Evolutionary conservation across 2,113 vertebrate genomes (phyloP).

Genomic region (Petroica traversi): DNA sequence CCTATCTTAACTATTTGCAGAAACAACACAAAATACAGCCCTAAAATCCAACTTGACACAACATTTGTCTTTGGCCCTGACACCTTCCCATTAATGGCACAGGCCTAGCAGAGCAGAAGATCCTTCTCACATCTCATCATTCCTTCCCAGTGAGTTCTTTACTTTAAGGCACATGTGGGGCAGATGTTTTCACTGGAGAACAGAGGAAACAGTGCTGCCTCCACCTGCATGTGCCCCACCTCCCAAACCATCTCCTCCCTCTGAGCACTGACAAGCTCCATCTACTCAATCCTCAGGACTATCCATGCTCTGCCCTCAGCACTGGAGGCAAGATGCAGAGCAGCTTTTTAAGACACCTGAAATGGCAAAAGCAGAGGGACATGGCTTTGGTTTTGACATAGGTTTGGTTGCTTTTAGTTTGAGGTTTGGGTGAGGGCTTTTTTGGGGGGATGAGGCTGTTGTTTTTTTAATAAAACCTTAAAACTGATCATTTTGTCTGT

Average conservation of each 20-base stretch:
- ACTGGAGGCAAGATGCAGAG: not conserved
- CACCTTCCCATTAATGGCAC: not conserved
- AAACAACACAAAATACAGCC: not conserved
- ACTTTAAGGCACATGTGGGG: not conserved
- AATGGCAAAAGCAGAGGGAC: not conserved
- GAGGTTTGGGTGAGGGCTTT: not conserved
- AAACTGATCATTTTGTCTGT: not conserved
- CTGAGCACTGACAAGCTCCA: not conserved
- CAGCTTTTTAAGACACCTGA: not conserved
- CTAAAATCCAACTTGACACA: not conserved
- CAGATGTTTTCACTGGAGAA: not conserved
- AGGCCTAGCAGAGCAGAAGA: not conserved
- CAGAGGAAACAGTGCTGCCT: not conserved
- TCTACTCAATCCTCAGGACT: not conserved
- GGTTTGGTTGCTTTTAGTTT: not conserved
- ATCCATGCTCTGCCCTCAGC: not conserved
- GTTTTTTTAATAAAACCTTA: not conserved
- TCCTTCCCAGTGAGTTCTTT: not conserved
- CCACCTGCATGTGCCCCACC: accelerated
- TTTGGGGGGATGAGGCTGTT: not conserved
- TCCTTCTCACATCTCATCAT: not conserved
- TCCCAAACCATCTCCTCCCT: not conserved
- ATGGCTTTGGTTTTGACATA: not conserved
- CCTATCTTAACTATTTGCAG: not conserved
- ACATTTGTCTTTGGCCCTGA: not conserved